Conservation (phyloP, 2,888 invertebrate species). For the Polyploca ridens region DNA sequence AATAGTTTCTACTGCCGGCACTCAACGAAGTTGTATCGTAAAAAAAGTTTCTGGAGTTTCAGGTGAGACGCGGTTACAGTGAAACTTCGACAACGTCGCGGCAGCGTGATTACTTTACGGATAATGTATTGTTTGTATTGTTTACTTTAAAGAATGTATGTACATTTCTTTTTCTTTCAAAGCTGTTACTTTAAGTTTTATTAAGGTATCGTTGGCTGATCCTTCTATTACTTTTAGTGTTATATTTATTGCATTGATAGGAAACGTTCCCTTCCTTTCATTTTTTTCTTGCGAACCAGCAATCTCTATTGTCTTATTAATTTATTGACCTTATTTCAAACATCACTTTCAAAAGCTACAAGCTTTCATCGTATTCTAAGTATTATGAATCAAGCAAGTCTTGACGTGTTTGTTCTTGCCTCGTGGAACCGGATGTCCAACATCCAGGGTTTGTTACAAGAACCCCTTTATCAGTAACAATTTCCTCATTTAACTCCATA, state of each 20-base stretch:
- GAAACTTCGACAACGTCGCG: constrained; percentile 31
- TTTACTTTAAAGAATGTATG: neutral
- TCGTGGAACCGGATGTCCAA: constrained; percentile 26
- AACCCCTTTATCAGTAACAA: constrained; percentile 27
- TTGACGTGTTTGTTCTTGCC: constrained; percentile 40
- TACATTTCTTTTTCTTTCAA: neutral
- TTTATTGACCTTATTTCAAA: neutral
- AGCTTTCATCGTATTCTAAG: constrained; percentile 11
- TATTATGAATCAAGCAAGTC: constrained; percentile 27
- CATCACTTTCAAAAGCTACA: neutral
- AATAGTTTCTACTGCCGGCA: constrained; percentile 53
- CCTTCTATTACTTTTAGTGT: neutral
- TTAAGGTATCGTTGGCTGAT: neutral
- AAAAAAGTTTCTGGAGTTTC: constrained; percentile 53
- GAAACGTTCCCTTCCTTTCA: neutral
- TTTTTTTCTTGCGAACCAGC: neutral
- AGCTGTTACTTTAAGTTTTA: neutral
- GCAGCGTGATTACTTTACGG: constrained; percentile 33
- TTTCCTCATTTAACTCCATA: constrained; percentile 30
- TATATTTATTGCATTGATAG: neutral
- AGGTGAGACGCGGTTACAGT: constrained; percentile 34
- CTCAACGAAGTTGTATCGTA: constrained; percentile 52
- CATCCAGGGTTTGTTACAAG: constrained; percentile 18
- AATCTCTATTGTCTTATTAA: neutral
- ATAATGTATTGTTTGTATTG: constrained; percentile 21